These are phyloP conservation scores for Sebastiscus albofasciatus DNA, from an alignment of 2,797 vertebrate genomes.

Conservation along the genomic window DNA sequence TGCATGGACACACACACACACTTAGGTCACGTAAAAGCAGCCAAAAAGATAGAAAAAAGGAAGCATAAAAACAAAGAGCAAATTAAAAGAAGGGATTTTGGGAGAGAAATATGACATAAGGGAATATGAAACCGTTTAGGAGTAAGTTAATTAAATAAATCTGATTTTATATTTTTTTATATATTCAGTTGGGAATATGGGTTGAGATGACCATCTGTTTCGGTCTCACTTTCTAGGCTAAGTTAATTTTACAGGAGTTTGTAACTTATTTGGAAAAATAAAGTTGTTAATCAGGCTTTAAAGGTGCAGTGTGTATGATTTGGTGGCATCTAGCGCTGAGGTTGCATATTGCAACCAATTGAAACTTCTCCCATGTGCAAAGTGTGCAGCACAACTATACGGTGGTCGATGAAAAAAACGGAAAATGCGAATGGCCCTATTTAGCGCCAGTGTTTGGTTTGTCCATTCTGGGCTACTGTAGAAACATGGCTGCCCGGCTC, in stretches of 20 bases:
- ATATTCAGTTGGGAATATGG: not conserved
- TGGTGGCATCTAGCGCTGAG: too few relatives aligned
- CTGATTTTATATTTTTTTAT: not conserved
- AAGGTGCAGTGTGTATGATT: too few relatives aligned
- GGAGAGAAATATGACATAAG: not conserved
- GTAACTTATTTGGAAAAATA: not conserved
- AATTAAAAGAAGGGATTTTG: not conserved
- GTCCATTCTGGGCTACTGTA: too few relatives aligned
- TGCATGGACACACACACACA: not conserved
- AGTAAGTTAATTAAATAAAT: not conserved
- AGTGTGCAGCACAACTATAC: too few relatives aligned
- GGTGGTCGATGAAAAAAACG: fast-evolving
- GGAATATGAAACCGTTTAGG: not conserved
- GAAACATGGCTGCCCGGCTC: too few relatives aligned
- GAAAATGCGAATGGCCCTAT: not conserved
- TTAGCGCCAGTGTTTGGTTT: fast-evolving
- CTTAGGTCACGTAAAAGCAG: not conserved
- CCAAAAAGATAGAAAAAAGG: not conserved
- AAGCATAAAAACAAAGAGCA: not conserved
- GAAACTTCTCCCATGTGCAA: too few relatives aligned
- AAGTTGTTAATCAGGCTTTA: not conserved
- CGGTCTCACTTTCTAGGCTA: not conserved
- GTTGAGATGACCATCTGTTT: constrained; percentile 22
- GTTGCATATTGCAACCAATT: too few relatives aligned
- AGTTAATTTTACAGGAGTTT: not conserved